Evolutionary conservation across 2,113 vertebrate species (phyloP), one percentile per base, ranked within the genome.

Genomic region (Galeopterus variegatus): DNA sequence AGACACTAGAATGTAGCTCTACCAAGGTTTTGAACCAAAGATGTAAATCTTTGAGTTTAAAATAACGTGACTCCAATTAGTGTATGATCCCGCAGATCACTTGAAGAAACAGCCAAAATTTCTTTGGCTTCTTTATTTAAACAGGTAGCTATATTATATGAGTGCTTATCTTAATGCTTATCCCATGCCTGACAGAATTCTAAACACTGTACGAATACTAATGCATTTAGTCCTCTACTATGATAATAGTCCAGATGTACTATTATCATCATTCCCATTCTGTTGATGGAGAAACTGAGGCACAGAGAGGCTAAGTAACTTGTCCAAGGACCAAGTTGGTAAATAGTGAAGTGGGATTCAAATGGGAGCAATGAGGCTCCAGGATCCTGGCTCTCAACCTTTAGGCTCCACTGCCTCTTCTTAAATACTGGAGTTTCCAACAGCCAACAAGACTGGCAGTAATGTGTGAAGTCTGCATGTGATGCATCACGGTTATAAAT

Each of bases 61-160:
- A 95, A 62, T 77, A 95, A 62, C 72, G 41, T 31, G n/a, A 90
- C 56, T 92, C 50, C 45, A 86, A 87, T 62, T 18, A 31, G 69
- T 70, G 8, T 88, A 52, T 72, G 13, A 56, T 60, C 19, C 41
- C 76, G 64, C n/a, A 79, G 58, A 36, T 52, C 64, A 31, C 18
- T 24, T 81, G 50, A 77, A 92, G 67, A 80, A 88, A 95, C 12
- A 88, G 73, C 24, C 50, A 62, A 56, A 64, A 77, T n/a, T 23
- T 50, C n/a, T 64, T 70, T 36, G 33, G 18, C 48, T 65, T 82
- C 69, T 41, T 86, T 45, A 15, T 82, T 60, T 65, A 54, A 67
- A 75, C 0, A 45, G 7, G 13, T 3, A 60, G 26, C 18, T 80
- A 18, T 23, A 31, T 19, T 58, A 73, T 4, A 41, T 41, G 41